Base-by-base conservation (phyloP, 2,888 invertebrate species). In the Sphecodes monilicornis region DNA sequence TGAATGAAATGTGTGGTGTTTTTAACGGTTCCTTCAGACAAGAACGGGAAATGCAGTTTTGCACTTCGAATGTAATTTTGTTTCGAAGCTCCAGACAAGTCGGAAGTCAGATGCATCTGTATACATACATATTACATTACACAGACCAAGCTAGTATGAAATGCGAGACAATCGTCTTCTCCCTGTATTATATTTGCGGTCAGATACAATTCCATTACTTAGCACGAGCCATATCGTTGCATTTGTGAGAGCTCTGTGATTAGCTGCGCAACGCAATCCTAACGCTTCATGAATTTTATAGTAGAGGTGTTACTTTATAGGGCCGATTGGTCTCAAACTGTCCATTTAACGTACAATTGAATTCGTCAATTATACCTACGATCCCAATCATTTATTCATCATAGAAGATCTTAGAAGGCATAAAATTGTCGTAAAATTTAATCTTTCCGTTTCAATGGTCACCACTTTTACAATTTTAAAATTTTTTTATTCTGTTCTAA, bases 201-300 rank as follows among this genome's bases (percentile, higher is more conserved):
- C 60, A 69, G 64, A 76, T 72, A 73, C 43, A 77, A 81, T 81
- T 81, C 60, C 83, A 84, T 84, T 84, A 72, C 64, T 82, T 82
- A 73, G 46, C 41, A 26, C 13, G 50, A 13, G 69, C 81, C 73
- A 41, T 76, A 68, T 39, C 50, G 50, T 69, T 81, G 82, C 82
- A 84, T 84, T 70, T 60, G 39, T 46, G 36, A 76, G 39, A 60
- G 43, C 50, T 73, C 76, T 22, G 57, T 50, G 66, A 64, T 64
- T 36, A 50, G 66, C 69, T 41, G 26, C 39, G 29, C 73, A 77
- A 81, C 68, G 36, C n/a, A 3, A 32, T 36, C 41, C 39, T 22
- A 50, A 43, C 22, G 70, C 50, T 60, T 50, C 50, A 46, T 16
- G 10, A 84, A 69, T 73, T 60, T 29, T 26, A 18, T 22, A 69